A percentile compares a stretch with the other conserved stretches of the same genome.
Evolutionary conservation across 2,888 invertebrate genomes (phyloP).

Genomic region (Anaspis maculata): DNA sequence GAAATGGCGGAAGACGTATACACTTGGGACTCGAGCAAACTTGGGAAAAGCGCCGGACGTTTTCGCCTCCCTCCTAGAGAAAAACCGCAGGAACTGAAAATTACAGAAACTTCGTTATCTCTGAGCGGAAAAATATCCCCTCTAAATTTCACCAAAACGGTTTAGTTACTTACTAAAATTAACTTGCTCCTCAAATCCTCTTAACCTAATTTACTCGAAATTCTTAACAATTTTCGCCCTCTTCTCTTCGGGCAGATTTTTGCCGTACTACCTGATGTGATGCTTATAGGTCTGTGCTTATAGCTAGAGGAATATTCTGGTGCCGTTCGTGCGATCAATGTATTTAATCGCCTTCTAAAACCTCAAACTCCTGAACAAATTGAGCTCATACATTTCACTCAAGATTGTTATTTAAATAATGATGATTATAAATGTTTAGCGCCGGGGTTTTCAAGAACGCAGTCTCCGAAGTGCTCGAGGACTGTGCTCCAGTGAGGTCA

Average conservation of each 20-base stretch:
- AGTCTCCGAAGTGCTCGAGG: conserved; percentile 8
- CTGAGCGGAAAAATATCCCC: conserved; percentile 24
- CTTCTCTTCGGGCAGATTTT: too few species aligned
- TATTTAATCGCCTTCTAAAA: too few species aligned
- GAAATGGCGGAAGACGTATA: too few species aligned
- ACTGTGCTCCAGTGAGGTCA: too few species aligned
- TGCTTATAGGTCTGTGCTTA: too few species aligned
- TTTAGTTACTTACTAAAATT: conserved; percentile 31
- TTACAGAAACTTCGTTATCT: conserved; percentile 23
- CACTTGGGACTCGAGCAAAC: too few species aligned
- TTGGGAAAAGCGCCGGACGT: too few species aligned
- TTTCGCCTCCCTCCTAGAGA: conserved; percentile 6
- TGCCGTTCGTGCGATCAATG: too few species aligned
- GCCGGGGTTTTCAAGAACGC: conserved; percentile 1
- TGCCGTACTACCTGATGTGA: too few species aligned
- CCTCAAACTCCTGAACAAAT: too few species aligned
- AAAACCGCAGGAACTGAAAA: conserved; percentile 14
- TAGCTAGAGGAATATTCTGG: too few species aligned
- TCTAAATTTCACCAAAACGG: conserved; percentile 25
- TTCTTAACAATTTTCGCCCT: conserved; percentile 28
- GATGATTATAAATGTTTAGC: conserved; percentile 8
- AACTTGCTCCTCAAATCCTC: conserved; percentile 28
- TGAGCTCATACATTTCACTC: too few species aligned
- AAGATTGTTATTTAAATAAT: conserved; percentile 9
- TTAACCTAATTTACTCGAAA: conserved; percentile 29